Percentiles rank a stretch among this genome's conserved stretches.
These are phyloP conservation scores for Rhingia rostrata DNA, from an alignment of 2,888 invertebrate species.

Conservation along the genomic window DNA sequence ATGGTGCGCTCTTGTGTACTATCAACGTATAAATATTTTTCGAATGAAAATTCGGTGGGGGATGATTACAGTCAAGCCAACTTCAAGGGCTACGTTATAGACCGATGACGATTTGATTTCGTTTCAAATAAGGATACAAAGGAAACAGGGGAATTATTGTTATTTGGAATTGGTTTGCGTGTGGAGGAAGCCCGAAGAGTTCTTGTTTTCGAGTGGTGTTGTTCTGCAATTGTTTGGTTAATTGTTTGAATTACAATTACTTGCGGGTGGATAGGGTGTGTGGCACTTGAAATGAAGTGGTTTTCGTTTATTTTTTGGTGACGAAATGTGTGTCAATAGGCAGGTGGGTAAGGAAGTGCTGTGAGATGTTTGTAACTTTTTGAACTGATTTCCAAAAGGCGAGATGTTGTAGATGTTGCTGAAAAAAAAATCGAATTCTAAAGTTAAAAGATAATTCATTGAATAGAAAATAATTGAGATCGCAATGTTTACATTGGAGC, in stretches of 20 bases:
- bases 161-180: slow-evolving; percentile 19
- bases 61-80: slow-evolving; percentile 44
- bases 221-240: slow-evolving; percentile 74
- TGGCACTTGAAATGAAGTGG: slow-evolving; percentile 20
- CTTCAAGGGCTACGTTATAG: slow-evolving; percentile 32
- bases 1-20: slow-evolving; percentile 60
- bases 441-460: no score
- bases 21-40: slow-evolving; percentile 62
- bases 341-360: slow-evolving; percentile 27
- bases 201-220: slow-evolving; percentile 61
- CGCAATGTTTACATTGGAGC: no score
- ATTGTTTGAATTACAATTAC: slow-evolving; percentile 73
- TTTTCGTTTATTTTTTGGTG: neutral
- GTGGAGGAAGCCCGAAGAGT: slow-evolving; percentile 60
- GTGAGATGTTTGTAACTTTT: neutral
- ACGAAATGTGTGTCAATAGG: slow-evolving; percentile 55
- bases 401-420: no score
- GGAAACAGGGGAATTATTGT: slow-evolving; percentile 64
- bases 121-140: slow-evolving; percentile 63
- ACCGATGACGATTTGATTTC: slow-evolving; percentile 60
- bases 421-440: no score
- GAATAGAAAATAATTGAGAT: no score
- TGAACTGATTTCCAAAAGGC: no score
- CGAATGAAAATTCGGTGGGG: slow-evolving; percentile 54
- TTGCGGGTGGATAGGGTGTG: slow-evolving; percentile 19